Evolutionary conservation across 2,888 invertebrate species (phyloP).

Genomic region (Thumatha senex): DNA sequence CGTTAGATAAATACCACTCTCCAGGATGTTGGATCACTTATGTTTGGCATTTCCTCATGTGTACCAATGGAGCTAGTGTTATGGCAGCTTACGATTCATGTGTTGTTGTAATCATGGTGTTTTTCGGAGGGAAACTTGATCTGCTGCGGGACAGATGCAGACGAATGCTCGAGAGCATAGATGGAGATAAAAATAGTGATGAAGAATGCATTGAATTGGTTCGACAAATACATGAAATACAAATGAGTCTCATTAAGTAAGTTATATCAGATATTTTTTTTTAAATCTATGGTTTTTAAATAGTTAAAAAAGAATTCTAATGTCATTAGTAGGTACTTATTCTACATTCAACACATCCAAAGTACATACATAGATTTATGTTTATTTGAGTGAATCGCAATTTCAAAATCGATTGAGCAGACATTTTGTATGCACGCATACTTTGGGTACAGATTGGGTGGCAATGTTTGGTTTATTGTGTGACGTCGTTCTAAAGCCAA

Average conservation of each 20-base stretch:
- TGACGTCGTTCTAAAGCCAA: no score
- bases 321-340: no score
- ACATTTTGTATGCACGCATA: no score
- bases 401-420: no score
- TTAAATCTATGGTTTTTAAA: not conserved
- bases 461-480: no score
- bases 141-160: slow-evolving; percentile 61
- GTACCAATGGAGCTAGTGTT: slow-evolving; percentile 57
- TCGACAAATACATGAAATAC: slow-evolving; percentile 52
- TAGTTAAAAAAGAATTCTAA: no score
- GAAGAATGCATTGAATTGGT: slow-evolving; percentile 39
- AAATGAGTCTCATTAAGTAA: slow-evolving; percentile 62
- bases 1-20: slow-evolving; percentile 60
- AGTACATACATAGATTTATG: no score
- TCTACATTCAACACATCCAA: no score
- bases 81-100: slow-evolving; percentile 63
- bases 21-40: slow-evolving; percentile 67
- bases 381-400: no score
- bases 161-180: slow-evolving; percentile 45
- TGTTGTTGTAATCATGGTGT: slow-evolving; percentile 62
- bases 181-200: slow-evolving; percentile 35
- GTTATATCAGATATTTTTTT: slow-evolving; percentile 29
- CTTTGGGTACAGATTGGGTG: no score
- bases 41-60: slow-evolving; percentile 52
- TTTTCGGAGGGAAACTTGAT: slow-evolving; percentile 67